These are phyloP conservation scores for Trichonephila clavata DNA, from an alignment of 1,140 invertebrate genomes.

Conservation along the genomic window DNA sequence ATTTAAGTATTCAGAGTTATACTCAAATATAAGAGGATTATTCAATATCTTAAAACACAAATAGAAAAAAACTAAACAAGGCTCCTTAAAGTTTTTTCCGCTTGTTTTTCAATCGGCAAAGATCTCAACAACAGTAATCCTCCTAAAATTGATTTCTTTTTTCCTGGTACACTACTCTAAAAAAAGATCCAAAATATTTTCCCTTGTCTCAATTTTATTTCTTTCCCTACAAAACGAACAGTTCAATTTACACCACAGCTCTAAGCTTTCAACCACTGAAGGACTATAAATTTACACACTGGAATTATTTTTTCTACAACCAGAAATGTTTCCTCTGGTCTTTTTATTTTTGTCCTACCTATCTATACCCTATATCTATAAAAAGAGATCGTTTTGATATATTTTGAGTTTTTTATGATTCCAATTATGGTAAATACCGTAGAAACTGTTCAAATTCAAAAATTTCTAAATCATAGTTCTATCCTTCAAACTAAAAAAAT, in stretches of 20 bases:
- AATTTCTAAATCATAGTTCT: no score
- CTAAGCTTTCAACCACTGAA: not conserved
- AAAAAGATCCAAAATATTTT: not conserved
- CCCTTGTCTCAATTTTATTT: not conserved
- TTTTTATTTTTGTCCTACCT: not conserved
- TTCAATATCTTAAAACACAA: no score
- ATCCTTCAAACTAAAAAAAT: no score
- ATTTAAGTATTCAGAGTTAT: no score
- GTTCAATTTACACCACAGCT: not conserved
- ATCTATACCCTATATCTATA: not conserved
- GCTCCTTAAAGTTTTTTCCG: no score
- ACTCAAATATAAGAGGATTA: no score
- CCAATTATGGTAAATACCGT: not conserved
- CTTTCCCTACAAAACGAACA: not conserved
- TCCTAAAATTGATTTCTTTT: no score
- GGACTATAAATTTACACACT: not conserved
- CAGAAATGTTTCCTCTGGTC: not conserved
- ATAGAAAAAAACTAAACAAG: no score
- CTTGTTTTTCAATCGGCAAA: no score
- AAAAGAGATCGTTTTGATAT: not conserved
- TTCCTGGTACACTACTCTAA: no score
- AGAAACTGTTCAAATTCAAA: not conserved
- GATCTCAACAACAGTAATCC: no score
- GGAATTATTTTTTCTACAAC: not conserved
- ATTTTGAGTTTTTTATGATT: not conserved